phyloP scores from a whole-genome alignment of 2,113 vertebrate species.

The Sceloporus tristichus region DNA sequence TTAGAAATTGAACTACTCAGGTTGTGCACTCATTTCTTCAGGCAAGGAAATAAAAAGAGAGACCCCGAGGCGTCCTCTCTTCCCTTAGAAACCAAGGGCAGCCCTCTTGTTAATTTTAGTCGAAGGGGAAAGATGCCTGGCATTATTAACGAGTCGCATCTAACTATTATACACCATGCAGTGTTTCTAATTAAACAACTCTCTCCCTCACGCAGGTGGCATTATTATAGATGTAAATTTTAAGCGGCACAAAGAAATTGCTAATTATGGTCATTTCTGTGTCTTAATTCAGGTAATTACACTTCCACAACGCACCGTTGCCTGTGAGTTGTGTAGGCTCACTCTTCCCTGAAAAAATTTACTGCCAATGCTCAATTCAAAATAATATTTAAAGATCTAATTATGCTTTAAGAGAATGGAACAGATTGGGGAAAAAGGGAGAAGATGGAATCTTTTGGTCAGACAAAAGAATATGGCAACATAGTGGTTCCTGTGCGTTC shows the following conservation, averaged over 20 bases:
- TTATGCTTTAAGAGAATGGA: constrained; percentile 56
- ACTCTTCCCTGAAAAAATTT: constrained; percentile 36
- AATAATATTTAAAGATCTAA: constrained; percentile 52
- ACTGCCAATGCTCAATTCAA: constrained; percentile 28
- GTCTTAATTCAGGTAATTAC: constrained; percentile 48
- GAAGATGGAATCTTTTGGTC: not conserved
- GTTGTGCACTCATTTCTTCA: constrained; percentile 29
- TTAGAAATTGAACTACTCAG: constrained; percentile 52
- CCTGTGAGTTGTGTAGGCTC: not conserved
- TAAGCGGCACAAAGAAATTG: constrained; percentile 62
- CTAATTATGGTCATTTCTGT: constrained; percentile 63
- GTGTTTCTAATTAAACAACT: constrained; percentile 26
- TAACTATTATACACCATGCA: not conserved
- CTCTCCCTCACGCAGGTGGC: constrained; percentile 41
- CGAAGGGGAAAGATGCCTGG: no score
- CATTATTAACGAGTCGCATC: not conserved
- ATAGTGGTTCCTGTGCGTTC: no score
- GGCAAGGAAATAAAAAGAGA: constrained; percentile 27
- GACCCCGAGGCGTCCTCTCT: not conserved
- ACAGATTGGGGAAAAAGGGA: constrained; percentile 33
- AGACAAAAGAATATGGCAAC: not conserved
- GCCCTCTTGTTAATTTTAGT: not conserved
- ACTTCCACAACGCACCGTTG: constrained; percentile 56
- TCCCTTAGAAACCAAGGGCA: not conserved
- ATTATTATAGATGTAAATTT: constrained; percentile 50